These are phyloP conservation scores for Amblyornis subalaris DNA, from an alignment of 2,113 vertebrate genomes.

Conservation along the genomic window DNA sequence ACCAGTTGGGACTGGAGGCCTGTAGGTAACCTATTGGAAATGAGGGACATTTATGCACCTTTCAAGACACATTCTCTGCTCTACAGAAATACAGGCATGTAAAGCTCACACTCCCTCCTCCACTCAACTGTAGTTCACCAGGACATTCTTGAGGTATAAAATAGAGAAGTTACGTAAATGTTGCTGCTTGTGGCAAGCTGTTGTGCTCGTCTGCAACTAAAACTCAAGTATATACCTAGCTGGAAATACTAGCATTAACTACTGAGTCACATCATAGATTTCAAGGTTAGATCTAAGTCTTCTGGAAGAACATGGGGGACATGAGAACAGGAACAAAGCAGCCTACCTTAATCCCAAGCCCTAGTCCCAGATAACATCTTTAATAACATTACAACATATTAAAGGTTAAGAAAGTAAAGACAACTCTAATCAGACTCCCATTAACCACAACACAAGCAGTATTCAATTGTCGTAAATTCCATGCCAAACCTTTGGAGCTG, in stretches of 20 bases:
- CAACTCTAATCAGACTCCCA: background rate
- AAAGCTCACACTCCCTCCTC: background rate
- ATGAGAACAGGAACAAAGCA: background rate
- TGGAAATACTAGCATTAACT: background rate
- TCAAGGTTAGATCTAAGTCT: background rate
- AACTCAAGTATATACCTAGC: background rate
- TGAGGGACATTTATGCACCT: background rate
- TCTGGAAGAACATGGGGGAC: background rate
- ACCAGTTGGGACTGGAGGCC: constrained; percentile 88
- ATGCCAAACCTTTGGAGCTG: constrained; percentile 82
- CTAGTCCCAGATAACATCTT: background rate
- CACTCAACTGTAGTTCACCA: background rate
- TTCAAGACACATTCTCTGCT: background rate
- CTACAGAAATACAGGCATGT: background rate
- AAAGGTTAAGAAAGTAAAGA: background rate
- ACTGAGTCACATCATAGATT: background rate
- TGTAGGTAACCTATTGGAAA: constrained; percentile 86
- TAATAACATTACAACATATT: background rate
- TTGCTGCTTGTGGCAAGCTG: background rate
- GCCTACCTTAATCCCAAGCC: background rate
- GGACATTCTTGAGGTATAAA: background rate
- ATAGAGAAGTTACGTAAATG: background rate
- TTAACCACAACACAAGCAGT: background rate
- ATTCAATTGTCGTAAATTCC: background rate
- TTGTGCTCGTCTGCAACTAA: background rate